Base-by-base conservation (phyloP, 2,888 invertebrate genomes). In the Cacoxenus indagator region DNA sequence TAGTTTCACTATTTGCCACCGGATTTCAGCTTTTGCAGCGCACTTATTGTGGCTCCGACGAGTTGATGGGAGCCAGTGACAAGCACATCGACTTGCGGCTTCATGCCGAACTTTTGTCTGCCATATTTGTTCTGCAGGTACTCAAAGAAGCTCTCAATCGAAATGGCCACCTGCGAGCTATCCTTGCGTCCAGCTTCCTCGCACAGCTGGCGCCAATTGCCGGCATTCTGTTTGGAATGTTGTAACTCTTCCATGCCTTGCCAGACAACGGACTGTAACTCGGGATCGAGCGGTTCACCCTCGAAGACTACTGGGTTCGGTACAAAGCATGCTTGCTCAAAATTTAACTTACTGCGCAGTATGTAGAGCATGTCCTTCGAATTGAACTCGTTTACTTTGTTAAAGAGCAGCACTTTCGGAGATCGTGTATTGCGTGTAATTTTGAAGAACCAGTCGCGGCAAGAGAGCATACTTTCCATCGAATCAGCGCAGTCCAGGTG, bases 391-490 rank as follows among this genome's bases (percentile, higher is more conserved):
- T 78, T 80, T 0, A 78, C 74, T 31, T 78, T 83, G 59, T 71
- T 81, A 26, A 77, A 80, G 4, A 80, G 76, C 51, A 80, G 64
- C 0, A 80, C 59, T 54, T 80, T 80, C 0, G 80, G 78, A 0
- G 70, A 46, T 4, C 80, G 83, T 64, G 71, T 81, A 55, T 76
- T 64, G 0, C 80, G 83, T 0, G 80, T 80, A 8, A 71, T 46
- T 0, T 69, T 62, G 17, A 77, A 73, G 51, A 80, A 80, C 80
- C 80, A 80, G 11, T 80, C 83, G 1, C 81, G 82, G 2, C 80
- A 80, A 48, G 74, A 69, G 73, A 80, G 71, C 81, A 83, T 80
- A 69, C 83, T 83, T 70, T 80, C 80, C 62, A 83, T 24, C 2
- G 79, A 70, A 2, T 80, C 80, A 2, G 80, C 80, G 17, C 73